Conservation (phyloP, 37 sponge, comb jelly and placozoan species). For the Cladorhizidae sp. region DNA sequence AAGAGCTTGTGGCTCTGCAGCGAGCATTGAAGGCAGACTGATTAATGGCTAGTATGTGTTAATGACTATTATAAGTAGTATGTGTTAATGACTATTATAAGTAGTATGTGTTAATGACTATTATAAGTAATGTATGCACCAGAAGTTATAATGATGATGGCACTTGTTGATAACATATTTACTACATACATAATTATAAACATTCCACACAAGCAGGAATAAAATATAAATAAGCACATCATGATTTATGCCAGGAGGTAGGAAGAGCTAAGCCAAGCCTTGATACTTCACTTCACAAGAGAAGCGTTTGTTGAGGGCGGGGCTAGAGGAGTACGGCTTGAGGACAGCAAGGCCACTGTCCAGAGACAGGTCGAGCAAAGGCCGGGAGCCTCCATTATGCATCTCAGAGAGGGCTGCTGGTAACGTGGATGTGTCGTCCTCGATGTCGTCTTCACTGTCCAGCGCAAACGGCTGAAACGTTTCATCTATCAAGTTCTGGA, state of each 20-base stretch:
- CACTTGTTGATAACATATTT: no score
- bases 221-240: no score
- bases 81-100: not conserved
- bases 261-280: no score
- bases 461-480: conserved; percentile 75
- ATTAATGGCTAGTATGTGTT: not conserved
- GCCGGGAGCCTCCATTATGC: not conserved
- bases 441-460: conserved; percentile 68
- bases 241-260: no score
- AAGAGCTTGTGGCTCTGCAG: conserved; percentile 18
- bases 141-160: no score
- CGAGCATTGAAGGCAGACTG: not conserved
- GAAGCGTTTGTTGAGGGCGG: not conserved
- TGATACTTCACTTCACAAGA: no score
- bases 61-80: not conserved
- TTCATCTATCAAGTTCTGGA: conserved; percentile 56
- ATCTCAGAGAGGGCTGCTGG: no score
- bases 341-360: not conserved
- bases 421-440: not conserved
- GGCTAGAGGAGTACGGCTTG: not conserved
- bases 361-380: not conserved
- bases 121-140: no score
- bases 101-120: no score
- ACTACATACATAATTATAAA: no score
- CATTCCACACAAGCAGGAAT: no score